A percentile compares a stretch with the other conserved stretches of the same genome.
Conservation (phyloP, 2,888 invertebrate species). For the Xanthorhoe designata region DNA sequence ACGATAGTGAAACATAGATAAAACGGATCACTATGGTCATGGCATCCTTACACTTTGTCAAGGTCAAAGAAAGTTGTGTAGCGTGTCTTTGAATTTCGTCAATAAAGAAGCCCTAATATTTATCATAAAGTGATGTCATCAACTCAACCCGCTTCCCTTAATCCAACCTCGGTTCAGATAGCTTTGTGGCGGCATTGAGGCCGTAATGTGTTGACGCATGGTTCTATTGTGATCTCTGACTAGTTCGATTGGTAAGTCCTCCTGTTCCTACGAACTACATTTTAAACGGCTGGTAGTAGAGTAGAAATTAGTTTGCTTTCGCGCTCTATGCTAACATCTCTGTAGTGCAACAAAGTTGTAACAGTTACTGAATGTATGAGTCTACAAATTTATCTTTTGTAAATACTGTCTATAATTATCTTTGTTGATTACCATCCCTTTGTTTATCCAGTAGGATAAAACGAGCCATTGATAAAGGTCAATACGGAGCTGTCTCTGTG, state of each 20-base stretch:
- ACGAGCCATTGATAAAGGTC: background rate
- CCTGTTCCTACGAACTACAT: background rate
- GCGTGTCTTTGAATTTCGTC: background rate
- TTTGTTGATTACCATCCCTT: background rate
- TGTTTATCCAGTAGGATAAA: background rate
- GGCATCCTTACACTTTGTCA: too few species aligned
- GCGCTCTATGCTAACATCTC: background rate
- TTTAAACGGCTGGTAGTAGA: background rate
- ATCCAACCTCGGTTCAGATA: conserved; percentile 29
- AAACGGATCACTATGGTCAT: too few species aligned
- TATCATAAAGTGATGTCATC: conserved; percentile 28
- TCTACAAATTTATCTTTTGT: background rate
- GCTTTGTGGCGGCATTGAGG: conserved; percentile 33
- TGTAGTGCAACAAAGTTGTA: background rate
- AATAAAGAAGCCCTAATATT: conserved; percentile 7
- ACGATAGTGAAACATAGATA: too few species aligned
- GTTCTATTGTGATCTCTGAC: conserved; percentile 5
- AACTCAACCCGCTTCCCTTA: conserved; percentile 9
- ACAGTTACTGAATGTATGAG: background rate
- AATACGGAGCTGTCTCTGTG: background rate
- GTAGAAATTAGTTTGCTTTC: background rate
- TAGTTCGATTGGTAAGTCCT: conserved; percentile 22
- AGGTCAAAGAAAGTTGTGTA: too few species aligned
- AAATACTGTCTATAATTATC: too few species aligned
- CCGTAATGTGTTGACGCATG: conserved; percentile 38